phyloP scores from a whole-genome alignment of 2,113 vertebrate species.

The Abramis brama region DNA sequence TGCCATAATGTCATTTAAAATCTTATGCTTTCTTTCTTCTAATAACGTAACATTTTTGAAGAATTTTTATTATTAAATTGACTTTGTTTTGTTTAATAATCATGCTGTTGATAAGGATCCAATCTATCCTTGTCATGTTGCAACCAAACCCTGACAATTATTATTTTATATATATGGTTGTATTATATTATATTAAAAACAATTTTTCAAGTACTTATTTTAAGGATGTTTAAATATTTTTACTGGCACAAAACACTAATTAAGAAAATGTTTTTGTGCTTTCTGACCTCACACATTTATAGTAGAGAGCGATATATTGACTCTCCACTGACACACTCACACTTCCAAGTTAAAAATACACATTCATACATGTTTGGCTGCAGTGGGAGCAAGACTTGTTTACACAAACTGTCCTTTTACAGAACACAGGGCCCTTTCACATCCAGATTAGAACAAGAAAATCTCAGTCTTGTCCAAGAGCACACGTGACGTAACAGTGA shows the following conservation, averaged over 20 bases:
- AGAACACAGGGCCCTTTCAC: conserved; percentile 47
- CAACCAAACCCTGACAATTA: no score
- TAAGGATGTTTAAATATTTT: neutral
- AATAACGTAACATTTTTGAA: neutral
- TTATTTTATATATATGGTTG: no score
- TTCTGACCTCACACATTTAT: neutral
- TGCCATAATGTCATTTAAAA: neutral
- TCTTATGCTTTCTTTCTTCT: neutral
- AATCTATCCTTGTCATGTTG: no score
- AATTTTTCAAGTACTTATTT: neutral
- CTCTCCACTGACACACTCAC: neutral
- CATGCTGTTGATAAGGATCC: no score
- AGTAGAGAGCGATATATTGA: neutral
- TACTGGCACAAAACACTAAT: neutral
- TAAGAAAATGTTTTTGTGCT: neutral
- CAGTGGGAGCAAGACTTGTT: conserved; percentile 30
- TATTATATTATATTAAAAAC: neutral
- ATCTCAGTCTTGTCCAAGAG: conserved; percentile 26
- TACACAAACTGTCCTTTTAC: conserved; percentile 31
- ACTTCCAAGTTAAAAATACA: neutral
- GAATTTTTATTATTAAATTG: no score
- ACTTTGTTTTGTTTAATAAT: no score
- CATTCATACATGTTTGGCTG: neutral
- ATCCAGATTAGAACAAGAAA: conserved; percentile 35
- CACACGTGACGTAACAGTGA: neutral